Evolutionary conservation across 1,140 invertebrate genomes (phyloP).

Genomic region (Euglossa dilemma): DNA sequence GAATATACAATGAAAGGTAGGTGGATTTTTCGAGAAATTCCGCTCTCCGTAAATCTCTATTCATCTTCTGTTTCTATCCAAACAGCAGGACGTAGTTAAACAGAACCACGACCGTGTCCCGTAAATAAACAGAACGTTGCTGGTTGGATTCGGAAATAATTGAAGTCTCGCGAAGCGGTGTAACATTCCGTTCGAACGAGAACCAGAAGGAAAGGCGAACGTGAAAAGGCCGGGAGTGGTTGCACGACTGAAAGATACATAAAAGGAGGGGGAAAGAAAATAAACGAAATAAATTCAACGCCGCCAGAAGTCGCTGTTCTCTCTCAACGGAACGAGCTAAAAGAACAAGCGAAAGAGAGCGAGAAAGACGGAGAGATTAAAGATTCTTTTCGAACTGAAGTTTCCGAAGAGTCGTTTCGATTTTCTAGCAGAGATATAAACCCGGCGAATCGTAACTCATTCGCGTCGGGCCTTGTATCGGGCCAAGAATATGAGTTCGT

Average conservation of each 20-base stretch:
- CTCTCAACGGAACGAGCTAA: neutral
- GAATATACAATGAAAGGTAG: too few species aligned
- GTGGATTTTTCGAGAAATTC: neutral
- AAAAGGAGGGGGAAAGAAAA: neutral
- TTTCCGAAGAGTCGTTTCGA: neutral
- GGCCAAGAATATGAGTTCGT: neutral
- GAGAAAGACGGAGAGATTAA: neutral
- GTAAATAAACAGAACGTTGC: neutral
- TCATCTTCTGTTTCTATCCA: neutral
- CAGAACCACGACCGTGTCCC: neutral
- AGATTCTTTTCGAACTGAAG: neutral
- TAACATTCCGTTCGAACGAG: neutral
- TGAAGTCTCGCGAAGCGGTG: neutral
- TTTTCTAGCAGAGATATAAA: neutral
- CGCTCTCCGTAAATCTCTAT: neutral
- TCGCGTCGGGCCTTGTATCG: neutral
- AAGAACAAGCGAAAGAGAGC: neutral
- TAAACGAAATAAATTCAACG: neutral
- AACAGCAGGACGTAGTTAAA: neutral
- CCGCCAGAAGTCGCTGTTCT: too few species aligned
- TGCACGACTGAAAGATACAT: neutral
- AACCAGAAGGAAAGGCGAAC: neutral
- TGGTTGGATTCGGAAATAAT: neutral
- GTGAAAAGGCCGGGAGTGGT: too few species aligned
- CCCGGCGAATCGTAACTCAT: neutral